Base-by-base conservation (phyloP, 2,113 vertebrate genomes). In the Nematolebias whitei region DNA sequence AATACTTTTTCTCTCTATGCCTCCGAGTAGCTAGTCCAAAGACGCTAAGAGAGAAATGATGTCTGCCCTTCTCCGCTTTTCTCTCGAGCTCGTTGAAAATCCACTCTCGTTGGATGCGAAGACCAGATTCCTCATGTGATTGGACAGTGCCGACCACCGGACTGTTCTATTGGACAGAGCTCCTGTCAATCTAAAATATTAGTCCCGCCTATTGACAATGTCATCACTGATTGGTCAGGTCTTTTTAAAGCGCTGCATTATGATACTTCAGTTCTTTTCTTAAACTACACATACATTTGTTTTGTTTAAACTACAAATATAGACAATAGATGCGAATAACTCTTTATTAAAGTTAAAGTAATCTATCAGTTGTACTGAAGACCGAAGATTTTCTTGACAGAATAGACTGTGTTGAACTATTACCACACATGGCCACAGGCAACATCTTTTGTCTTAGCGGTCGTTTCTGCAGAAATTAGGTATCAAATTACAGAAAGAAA, bases 41-140 rank as follows among this genome's bases (percentile, higher is more conserved):
- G 75, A 86, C 71, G 73, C 85, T 74, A 76, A 63, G 78, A 79
- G 84, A 85, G 85, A 86, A 92, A 87, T 90, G 91, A 91, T 84
- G 87, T 84, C 86, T 78, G 62, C 67, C 51, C 40, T 60, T 79
- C 84, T 87, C 77, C 44, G 86, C 80, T 88, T 87, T 89, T 89
- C 83, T 89, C 71, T 83, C 76, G 41, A 83, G 74, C 76, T 76
- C 68, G 71, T 79, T 88, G 85, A 82, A 87, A 90, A 74, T 74
- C 68, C 70, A 84, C 83, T 88, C 68, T 82, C 67, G 80, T 88
- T 83, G 79, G 84, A 76, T 66, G 63, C 83, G 43, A 63, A 50
- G 57, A 47, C 14, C 68, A 63, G n/a, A 62, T 49, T 61, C 19
- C 14, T 23, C 54, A 47, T 20, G 0, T 12, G 49, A 91, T 91